These are phyloP conservation scores for Tanypteryx hageni DNA, from an alignment of 2,888 invertebrate genomes.

Conservation along the genomic window DNA sequence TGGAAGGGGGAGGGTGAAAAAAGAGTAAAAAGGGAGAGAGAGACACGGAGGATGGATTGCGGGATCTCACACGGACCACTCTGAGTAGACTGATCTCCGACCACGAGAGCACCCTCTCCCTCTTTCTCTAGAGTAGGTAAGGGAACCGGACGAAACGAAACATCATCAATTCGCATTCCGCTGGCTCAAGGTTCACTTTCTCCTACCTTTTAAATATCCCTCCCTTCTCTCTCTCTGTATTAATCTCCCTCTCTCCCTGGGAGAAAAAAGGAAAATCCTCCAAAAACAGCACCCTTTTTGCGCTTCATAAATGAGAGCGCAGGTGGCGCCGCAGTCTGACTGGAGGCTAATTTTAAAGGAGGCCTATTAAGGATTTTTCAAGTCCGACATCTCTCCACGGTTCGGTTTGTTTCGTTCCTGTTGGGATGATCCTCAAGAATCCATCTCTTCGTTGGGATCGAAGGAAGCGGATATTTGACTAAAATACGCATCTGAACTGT, in stretches of 20 bases:
- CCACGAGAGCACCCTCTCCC: neutral
- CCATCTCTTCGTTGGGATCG: neutral
- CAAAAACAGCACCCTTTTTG: neutral
- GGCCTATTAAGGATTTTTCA: neutral
- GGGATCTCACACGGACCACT: constrained; percentile 54
- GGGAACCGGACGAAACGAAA: neutral
- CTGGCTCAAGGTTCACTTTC: neutral
- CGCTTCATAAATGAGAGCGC: constrained; percentile 24
- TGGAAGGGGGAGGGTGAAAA: neutral
- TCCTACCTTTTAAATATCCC: neutral
- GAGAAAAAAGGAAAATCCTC: neutral
- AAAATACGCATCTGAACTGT: neutral
- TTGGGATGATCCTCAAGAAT: neutral
- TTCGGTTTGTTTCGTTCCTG: neutral
- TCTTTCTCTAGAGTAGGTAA: neutral
- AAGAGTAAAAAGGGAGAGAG: neutral
- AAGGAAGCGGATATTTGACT: neutral
- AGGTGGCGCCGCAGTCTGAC: neutral
- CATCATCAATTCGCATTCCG: constrained; percentile 61
- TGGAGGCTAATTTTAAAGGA: constrained; percentile 13
- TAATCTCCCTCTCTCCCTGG: neutral
- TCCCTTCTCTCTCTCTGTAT: neutral
- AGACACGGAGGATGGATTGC: constrained; percentile 33
- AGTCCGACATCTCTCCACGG: no score
- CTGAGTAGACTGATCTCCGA: constrained; percentile 35